phyloP scores from a whole-genome alignment of 2,888 invertebrate genomes.

The Macrophya annulata region DNA sequence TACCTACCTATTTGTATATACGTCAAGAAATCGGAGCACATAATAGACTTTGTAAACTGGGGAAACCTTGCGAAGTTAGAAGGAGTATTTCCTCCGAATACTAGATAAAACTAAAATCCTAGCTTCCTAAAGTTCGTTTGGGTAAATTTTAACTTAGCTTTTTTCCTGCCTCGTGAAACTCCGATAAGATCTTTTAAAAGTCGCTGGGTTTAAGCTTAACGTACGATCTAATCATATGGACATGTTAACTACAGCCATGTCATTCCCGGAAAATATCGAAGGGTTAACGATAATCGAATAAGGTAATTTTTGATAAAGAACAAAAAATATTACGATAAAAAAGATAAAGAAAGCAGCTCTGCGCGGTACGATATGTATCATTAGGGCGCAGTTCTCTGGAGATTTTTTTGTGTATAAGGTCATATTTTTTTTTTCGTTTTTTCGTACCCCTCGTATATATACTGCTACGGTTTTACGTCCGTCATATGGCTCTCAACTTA shows the following conservation, averaged over 20 bases:
- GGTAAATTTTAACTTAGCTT: background rate
- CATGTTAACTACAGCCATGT: background rate
- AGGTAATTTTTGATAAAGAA: background rate
- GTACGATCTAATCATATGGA: background rate
- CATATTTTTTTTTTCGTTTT: background rate
- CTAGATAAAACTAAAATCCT: background rate
- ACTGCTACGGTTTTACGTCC: conserved; percentile 51
- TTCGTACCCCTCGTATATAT: conserved; percentile 22
- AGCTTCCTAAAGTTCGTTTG: background rate
- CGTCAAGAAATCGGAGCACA: conserved; percentile 33
- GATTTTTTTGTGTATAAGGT: conserved; percentile 32
- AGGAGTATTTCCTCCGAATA: background rate
- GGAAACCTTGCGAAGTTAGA: background rate
- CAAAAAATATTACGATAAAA: background rate
- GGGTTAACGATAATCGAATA: conserved; percentile 5
- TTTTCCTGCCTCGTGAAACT: background rate
- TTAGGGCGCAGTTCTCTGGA: conserved; percentile 39
- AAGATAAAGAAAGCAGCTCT: background rate
- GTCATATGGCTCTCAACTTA: conserved; percentile 53
- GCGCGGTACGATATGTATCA: conserved; percentile 13
- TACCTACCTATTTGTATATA: too few species aligned
- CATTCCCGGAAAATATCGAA: background rate
- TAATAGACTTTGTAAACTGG: conserved; percentile 12
- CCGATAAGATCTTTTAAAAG: background rate
- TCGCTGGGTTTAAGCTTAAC: background rate